Conservation (phyloP, 2,888 invertebrate genomes). For the Caenorhabditis sp. region DNA sequence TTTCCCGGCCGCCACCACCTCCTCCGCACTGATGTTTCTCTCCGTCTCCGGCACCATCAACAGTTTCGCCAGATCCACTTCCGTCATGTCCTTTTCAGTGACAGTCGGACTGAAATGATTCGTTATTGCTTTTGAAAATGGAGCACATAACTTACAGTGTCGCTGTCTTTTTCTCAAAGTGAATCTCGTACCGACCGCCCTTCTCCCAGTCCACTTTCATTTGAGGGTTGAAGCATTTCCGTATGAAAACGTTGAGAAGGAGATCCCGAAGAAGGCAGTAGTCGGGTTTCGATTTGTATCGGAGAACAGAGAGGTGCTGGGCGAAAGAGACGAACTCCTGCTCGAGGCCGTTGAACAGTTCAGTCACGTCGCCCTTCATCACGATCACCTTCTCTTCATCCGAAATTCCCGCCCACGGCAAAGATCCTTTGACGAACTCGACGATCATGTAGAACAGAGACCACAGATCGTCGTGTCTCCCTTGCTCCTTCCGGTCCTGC, state of each 20-base stretch:
- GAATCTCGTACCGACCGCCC: constrained; percentile 49
- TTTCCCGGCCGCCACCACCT: constrained; percentile 14
- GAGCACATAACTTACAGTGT: constrained; percentile 30
- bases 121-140: background rate
- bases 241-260: constrained; percentile 38
- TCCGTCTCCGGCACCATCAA: constrained; percentile 14
- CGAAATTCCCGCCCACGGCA: constrained; percentile 58
- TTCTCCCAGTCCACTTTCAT: constrained; percentile 63
- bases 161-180: constrained; percentile 47
- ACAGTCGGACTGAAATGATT: constrained; percentile 31
- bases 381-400: constrained; percentile 42
- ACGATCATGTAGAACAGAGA: constrained; percentile 65
- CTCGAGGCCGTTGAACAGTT: constrained; percentile 40
- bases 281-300: constrained; percentile 40
- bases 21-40: constrained; percentile 16
- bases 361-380: constrained; percentile 44
- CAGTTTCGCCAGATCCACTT: constrained; percentile 32
- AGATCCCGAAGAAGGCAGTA: constrained; percentile 39
- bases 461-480: constrained; percentile 67
- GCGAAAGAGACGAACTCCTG: constrained; percentile 40
- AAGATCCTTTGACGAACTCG: constrained; percentile 56
- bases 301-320: constrained; percentile 32
- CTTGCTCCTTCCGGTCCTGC: constrained; percentile 64
- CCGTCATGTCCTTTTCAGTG: constrained; percentile 42
- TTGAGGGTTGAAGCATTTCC: constrained; percentile 26